Base-by-base conservation (phyloP, 2,797 vertebrate species). In the Melopsittacus undulatus region DNA sequence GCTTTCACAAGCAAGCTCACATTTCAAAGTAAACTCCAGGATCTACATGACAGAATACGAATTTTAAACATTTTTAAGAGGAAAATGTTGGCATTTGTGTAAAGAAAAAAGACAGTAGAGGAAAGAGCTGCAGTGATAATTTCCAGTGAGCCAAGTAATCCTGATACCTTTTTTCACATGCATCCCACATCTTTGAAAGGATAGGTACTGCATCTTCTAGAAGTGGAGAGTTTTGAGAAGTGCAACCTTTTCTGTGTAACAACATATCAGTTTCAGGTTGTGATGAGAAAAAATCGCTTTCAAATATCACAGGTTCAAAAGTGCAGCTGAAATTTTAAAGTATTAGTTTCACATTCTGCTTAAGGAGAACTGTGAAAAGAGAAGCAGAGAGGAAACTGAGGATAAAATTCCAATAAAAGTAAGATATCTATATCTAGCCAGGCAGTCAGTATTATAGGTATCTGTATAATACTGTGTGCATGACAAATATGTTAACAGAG, bases 271-370 rank as follows among this genome's bases (percentile, higher is more conserved):
- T 70, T 95, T 96, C 89, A 57, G 84, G 46, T 46, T 94, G 54
- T 76, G 92, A 96, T 64, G 95, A 91, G 83, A 74, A 96, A 97
- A 95, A 95, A 95, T 56, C 67, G 84, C 85, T 91, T 94, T 91
- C 79, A 93, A 90, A 93, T 94, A 95, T 79, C 85, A 82, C 0
- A 0, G 51, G 92, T 96, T 96, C 92, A 94, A 84, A 95, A 95
- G 92, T 95, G 89, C 80, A 91, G 80, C 51, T 94, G 89, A 94
- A 96, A 95, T 94, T 90, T 95, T 87, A 59, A 92, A 96, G 89
- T 82, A 94, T 92, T 95, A 92, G 70, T 83, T 94, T 96, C 95
- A 91, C 56, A 88, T 95, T 90, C 87, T 91, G 56, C 77, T 76
- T 90, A 92, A 90, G 94, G 86, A 94, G 78, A 81, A 69, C 91